These are phyloP conservation scores for Myodes glareolus DNA, from an alignment of 2,113 vertebrate species.

Conservation along the genomic window DNA sequence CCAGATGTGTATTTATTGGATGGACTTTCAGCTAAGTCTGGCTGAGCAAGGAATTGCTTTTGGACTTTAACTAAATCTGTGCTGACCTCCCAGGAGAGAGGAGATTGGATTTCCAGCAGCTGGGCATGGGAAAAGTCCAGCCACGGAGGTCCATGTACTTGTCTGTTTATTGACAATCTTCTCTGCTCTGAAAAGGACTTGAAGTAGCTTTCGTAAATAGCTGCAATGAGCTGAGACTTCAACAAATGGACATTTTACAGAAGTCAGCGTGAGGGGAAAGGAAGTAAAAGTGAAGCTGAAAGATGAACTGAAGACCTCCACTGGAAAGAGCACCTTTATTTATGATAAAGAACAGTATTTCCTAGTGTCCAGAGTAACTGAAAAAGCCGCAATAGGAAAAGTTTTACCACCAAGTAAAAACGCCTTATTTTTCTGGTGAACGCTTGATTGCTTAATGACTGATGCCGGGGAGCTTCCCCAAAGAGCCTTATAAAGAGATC, in stretches of 20 bases:
- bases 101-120: background rate
- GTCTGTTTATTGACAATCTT: conserved; percentile 17
- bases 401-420: background rate
- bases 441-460: background rate
- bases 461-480: background rate
- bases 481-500: background rate
- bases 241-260: background rate
- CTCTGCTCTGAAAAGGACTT: background rate
- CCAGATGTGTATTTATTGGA: background rate
- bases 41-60: conserved; percentile 12
- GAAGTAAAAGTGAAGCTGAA: background rate
- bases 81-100: conserved; percentile 34
- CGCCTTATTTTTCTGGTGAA: background rate
- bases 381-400: background rate
- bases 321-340: background rate
- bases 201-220: conserved; percentile 18
- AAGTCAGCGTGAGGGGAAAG: background rate
- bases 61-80: background rate
- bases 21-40: background rate
- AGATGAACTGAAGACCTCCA: background rate
- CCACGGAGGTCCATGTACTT: background rate
- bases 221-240: background rate
- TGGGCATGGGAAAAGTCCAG: background rate
- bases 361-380: background rate
- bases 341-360: background rate